phyloP scores from a whole-genome alignment of 2,113 vertebrate species.

The Andinoacara biseriatus region DNA sequence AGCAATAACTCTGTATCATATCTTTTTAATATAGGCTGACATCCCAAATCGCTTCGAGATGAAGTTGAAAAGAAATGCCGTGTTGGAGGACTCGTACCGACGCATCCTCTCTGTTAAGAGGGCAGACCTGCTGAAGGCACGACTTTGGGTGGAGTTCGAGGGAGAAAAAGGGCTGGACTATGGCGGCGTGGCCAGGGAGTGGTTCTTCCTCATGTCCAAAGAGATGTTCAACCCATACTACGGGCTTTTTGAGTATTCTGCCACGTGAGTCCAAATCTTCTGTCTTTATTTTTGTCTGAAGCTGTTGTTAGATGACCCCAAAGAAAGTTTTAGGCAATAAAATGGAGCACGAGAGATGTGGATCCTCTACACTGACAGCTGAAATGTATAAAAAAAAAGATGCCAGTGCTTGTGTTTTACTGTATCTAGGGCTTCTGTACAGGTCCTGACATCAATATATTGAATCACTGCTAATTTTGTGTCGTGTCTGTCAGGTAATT shows the following conservation, averaged over 20 bases:
- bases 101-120: conserved; percentile 91
- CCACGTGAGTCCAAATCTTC: conserved; percentile 87
- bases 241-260: conserved; percentile 97
- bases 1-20: background rate
- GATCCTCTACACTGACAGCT: background rate
- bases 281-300: background rate
- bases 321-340: background rate
- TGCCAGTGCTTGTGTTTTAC: background rate
- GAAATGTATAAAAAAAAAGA: background rate
- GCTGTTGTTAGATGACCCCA: background rate
- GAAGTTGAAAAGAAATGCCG: conserved; percentile 88
- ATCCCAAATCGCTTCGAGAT: conserved; percentile 98
- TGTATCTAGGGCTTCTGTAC: background rate
- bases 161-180: conserved; percentile 98
- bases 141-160: conserved; percentile 98
- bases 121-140: conserved; percentile 92
- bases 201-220: conserved; percentile 99
- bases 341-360: background rate
- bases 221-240: conserved; percentile 99
- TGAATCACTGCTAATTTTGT: background rate
- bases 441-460: background rate
- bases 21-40: conserved; percentile 83
- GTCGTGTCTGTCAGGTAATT: background rate
- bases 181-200: conserved; percentile 94
- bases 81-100: conserved; percentile 96